A percentile compares a stretch with the other conserved stretches of the same genome.
phyloP scores from a whole-genome alignment of 1,140 invertebrate species.

The Macrostomum lignano region DNA sequence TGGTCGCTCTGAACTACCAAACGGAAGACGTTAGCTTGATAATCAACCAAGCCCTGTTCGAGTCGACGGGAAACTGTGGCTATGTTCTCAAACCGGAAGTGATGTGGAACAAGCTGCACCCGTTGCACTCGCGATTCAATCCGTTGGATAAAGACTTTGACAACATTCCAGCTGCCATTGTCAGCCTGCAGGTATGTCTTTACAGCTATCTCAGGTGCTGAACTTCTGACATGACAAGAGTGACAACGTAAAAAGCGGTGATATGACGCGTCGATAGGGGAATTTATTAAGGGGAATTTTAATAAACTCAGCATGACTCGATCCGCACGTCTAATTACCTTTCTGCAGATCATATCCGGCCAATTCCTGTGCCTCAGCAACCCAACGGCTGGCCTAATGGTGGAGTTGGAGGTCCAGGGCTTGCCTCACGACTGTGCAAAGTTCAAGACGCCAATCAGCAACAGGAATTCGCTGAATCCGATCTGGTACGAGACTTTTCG shows the following conservation, averaged over 20 bases:
- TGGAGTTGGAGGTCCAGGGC: too few relatives aligned
- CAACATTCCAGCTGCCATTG: slow-evolving; percentile 50
- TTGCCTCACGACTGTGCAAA: too few relatives aligned
- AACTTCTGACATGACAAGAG: not conserved
- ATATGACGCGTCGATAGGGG: too few relatives aligned
- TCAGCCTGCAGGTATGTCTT: slow-evolving; percentile 39
- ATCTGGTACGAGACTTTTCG: too few relatives aligned
- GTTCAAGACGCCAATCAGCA: too few relatives aligned
- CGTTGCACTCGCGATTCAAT: slow-evolving; percentile 66
- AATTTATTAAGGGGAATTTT: too few relatives aligned
- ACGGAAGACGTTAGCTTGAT: slow-evolving; percentile 35
- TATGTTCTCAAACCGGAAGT: slow-evolving; percentile 24
- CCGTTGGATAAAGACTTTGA: slow-evolving; percentile 73
- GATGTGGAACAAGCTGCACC: slow-evolving; percentile 52
- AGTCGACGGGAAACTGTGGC: slow-evolving; percentile 20
- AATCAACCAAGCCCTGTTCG: slow-evolving; percentile 17
- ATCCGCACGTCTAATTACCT: too few relatives aligned
- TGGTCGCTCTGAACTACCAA: slow-evolving; percentile 69
- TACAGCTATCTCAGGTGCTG: not conserved
- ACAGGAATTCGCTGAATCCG: too few relatives aligned
- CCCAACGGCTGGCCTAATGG: too few relatives aligned
- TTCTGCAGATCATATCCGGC: too few relatives aligned
- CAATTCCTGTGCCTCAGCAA: too few relatives aligned
- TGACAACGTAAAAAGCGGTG: not conserved
- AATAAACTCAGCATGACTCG: too few relatives aligned